A percentile compares a stretch with the other conserved stretches of the same genome.
Conservation (phyloP, 37 sponge, comb jelly and placozoan species). For the Theonella swinhoei region DNA sequence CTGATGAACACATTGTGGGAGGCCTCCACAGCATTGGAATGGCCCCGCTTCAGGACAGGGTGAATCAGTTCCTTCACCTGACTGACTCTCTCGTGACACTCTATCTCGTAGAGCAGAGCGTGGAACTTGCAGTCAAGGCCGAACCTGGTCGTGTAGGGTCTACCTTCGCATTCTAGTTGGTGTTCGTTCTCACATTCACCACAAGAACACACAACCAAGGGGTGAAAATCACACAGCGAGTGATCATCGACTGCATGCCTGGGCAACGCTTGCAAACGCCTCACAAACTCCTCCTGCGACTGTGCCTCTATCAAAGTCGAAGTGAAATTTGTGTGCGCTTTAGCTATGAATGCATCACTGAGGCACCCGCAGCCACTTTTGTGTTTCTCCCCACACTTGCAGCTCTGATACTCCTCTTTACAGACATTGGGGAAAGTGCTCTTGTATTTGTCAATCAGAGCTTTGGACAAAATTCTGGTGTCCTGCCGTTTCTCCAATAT, state of each 20-base stretch:
- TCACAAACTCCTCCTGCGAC: slow-evolving; percentile 6
- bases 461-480: slow-evolving; percentile 23
- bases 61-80: neutral
- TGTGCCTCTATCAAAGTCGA: neutral
- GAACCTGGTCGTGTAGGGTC: slow-evolving; percentile 3
- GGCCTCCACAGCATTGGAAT: slow-evolving; percentile 27
- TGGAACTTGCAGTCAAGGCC: slow-evolving; percentile 21
- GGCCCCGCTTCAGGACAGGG: slow-evolving; percentile 13
- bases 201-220: slow-evolving; percentile 6
- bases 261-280: slow-evolving; percentile 7
- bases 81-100: slow-evolving; percentile 13
- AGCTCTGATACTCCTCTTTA: neutral
- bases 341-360: slow-evolving; percentile 4
- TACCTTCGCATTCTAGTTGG: slow-evolving; percentile 24
- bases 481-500: neutral
- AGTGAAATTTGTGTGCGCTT: slow-evolving; percentile 28
- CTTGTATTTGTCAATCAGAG: neutral
- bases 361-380: slow-evolving; percentile 36
- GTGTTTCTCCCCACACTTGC: neutral
- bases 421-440: neutral
- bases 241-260: slow-evolving; percentile 50
- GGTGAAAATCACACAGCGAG: slow-evolving; percentile 43
- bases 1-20: slow-evolving; percentile 17
- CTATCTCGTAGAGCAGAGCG: slow-evolving; percentile 33
- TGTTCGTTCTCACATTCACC: slow-evolving; percentile 19